phyloP scores from a whole-genome alignment of 2,113 vertebrate genomes.

The Hepsetus odoe region DNA sequence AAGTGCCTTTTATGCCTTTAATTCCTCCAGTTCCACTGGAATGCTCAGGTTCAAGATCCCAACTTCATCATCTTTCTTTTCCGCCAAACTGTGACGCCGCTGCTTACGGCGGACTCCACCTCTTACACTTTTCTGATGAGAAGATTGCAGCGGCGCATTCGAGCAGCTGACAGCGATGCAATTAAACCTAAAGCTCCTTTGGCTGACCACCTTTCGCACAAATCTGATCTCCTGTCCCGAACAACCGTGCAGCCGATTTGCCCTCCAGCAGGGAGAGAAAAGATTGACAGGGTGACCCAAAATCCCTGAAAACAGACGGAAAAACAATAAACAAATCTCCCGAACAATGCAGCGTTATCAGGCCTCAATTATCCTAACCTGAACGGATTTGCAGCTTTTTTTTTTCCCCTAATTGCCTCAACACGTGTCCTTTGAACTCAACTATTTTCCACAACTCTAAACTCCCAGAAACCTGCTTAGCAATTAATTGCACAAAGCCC shows the following conservation, averaged over 20 bases:
- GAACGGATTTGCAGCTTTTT: background rate
- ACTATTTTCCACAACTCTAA: slow-evolving; percentile 4
- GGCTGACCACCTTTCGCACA: slow-evolving; percentile 9
- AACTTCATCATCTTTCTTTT: background rate
- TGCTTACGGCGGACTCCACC: background rate
- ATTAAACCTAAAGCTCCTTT: slow-evolving; percentile 19
- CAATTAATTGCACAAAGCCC: slow-evolving; percentile 2
- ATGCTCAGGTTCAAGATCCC: no score
- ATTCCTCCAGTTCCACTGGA: background rate
- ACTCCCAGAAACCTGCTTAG: background rate
- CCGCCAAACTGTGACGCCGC: background rate
- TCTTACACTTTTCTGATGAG: background rate
- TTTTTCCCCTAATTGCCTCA: background rate
- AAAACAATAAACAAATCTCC: background rate
- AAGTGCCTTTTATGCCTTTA: no score
- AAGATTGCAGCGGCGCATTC: background rate
- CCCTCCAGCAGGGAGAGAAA: background rate
- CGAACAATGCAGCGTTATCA: slow-evolving; percentile 3
- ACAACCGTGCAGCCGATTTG: background rate
- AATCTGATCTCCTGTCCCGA: background rate
- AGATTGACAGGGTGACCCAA: background rate
- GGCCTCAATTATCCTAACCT: slow-evolving; percentile 9
- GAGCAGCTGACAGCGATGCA: slow-evolving; percentile 14
- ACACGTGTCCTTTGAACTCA: background rate
- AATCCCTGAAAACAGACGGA: background rate